These are phyloP conservation scores for Schrankia costaestrigalis DNA, from an alignment of 2,888 invertebrate genomes.

Conservation along the genomic window DNA sequence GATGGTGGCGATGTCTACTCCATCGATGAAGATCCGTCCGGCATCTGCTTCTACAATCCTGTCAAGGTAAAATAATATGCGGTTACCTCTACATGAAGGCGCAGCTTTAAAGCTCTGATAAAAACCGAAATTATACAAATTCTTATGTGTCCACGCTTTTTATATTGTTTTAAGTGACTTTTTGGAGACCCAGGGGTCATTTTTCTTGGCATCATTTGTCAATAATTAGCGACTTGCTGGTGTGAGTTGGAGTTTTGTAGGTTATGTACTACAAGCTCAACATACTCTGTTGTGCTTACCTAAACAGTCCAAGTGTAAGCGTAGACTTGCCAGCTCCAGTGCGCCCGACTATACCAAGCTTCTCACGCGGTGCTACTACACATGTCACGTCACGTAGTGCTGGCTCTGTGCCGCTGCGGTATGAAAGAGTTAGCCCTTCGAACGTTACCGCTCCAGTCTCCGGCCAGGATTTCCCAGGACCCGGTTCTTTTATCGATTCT, in stretches of 20 bases:
- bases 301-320: slow-evolving; percentile 91
- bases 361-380: slow-evolving; percentile 89
- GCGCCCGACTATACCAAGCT: slow-evolving; percentile 94
- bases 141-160: too few relatives aligned
- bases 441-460: slow-evolving; percentile 89
- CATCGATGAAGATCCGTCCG: slow-evolving; percentile 92
- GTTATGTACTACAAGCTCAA: too few relatives aligned
- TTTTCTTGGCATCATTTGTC: too few relatives aligned
- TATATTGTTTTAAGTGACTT: too few relatives aligned
- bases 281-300: slow-evolving; percentile 3
- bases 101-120: too few relatives aligned
- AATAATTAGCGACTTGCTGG: too few relatives aligned
- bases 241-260: too few relatives aligned
- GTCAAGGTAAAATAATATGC: not conserved
- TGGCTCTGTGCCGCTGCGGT: slow-evolving; percentile 93
- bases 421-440: slow-evolving; percentile 90
- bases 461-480: slow-evolving; percentile 89
- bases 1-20: slow-evolving; percentile 87
- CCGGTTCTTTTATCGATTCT: slow-evolving; percentile 85
- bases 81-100: too few relatives aligned
- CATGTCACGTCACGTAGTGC: slow-evolving; percentile 91
- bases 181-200: too few relatives aligned
- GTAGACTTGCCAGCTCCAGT: slow-evolving; percentile 97
- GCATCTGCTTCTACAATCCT: slow-evolving; percentile 87
- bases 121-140: too few relatives aligned